Evolutionary conservation across 2,113 vertebrate species (phyloP).

Genomic region (Tricholaema leucomelas): DNA sequence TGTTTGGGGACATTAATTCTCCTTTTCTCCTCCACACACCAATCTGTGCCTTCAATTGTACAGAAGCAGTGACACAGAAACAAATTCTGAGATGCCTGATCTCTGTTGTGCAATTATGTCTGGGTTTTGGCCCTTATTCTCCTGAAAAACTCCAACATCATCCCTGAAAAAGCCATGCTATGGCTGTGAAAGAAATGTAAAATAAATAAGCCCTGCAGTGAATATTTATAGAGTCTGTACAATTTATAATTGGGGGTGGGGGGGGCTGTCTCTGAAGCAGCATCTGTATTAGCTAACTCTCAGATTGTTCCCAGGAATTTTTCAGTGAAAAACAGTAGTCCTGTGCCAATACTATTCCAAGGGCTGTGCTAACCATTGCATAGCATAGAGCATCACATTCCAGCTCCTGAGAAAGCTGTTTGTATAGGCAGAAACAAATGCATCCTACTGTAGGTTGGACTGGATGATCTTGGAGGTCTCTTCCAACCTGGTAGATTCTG

Average conservation of each 20-base stretch:
- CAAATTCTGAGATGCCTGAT: background rate
- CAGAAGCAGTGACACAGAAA: background rate
- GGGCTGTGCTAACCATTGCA: background rate
- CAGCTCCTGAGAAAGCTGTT: background rate
- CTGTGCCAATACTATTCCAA: background rate
- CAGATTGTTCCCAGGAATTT: background rate
- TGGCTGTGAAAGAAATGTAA: background rate
- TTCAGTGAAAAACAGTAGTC: background rate
- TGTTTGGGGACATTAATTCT: background rate
- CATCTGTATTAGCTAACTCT: background rate
- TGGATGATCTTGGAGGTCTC: too few species aligned
- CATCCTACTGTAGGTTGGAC: too few species aligned
- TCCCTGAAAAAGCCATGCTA: background rate
- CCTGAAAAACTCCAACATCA: background rate
- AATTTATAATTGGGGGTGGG: background rate
- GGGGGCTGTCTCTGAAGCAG: background rate
- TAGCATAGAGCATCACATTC: background rate
- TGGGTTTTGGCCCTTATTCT: background rate
- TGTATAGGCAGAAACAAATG: background rate
- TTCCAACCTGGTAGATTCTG: too few species aligned
- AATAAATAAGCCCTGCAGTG: background rate
- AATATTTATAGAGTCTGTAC: background rate
- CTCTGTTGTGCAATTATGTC: background rate
- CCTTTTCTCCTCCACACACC: fast-evolving
- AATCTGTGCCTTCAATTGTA: background rate